phyloP scores from a whole-genome alignment of 2,888 invertebrate genomes.

The Corythucha ciliata region DNA sequence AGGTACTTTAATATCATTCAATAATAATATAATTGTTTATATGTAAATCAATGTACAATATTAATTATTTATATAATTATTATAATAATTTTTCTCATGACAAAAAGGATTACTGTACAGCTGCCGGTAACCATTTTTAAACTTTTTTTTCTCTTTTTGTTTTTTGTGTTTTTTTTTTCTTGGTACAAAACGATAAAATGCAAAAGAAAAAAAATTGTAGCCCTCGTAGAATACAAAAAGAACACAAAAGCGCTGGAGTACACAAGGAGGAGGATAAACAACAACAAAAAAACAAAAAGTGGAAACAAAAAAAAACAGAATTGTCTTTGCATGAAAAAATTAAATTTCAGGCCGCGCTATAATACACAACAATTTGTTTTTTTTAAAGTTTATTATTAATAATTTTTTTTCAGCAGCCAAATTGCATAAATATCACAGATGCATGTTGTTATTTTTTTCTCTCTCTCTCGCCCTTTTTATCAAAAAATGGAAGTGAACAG shows the following conservation, averaged over 20 bases:
- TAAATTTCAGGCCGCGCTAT: constrained; percentile 22
- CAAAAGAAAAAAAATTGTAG: no score
- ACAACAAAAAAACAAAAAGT: neutral
- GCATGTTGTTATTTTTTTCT: constrained; percentile 26
- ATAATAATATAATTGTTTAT: constrained; percentile 32
- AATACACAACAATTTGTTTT: constrained; percentile 11
- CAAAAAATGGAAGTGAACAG: constrained; percentile 11
- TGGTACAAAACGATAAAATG: no score
- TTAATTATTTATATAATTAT: constrained; percentile 22
- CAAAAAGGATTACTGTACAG: constrained; percentile 33
- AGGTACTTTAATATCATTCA: constrained; percentile 36
- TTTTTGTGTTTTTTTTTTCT: no score
- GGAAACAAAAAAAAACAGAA: neutral
- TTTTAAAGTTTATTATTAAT: constrained; percentile 20
- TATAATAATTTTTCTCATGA: constrained; percentile 29
- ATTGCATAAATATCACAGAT: constrained; percentile 33
- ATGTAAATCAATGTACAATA: constrained; percentile 31
- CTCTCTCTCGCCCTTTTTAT: constrained; percentile 16
- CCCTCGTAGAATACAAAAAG: no score
- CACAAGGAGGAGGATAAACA: neutral
- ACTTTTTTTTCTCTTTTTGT: no score
- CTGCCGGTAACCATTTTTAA: constrained; percentile 35
- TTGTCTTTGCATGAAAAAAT: no score
- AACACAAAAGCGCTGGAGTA: neutral
- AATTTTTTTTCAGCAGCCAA: constrained; percentile 26